phyloP scores from a whole-genome alignment of 2,113 vertebrate species.

The Hucho hucho region DNA sequence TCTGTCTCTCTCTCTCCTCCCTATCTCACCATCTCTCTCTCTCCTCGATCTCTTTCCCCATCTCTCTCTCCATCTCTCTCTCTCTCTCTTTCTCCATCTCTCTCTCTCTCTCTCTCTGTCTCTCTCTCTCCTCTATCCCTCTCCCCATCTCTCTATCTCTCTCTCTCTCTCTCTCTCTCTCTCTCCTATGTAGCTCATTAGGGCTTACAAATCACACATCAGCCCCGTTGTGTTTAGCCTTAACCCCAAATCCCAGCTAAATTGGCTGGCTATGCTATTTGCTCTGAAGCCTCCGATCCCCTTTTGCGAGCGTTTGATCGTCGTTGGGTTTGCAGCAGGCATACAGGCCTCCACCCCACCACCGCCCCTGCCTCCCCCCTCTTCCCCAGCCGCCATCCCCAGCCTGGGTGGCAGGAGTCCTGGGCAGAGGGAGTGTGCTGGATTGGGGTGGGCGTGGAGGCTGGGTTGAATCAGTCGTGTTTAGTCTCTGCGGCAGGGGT shows the following conservation, averaged over 20 bases:
- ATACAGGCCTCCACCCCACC: constrained; percentile 62
- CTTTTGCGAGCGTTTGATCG: constrained; percentile 74
- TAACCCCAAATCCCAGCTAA: constrained; percentile 78
- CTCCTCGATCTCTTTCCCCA: constrained; percentile 2
- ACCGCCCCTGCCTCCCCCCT: constrained; percentile 57
- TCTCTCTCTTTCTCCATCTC: constrained; percentile 12
- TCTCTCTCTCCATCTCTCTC: constrained; percentile 32
- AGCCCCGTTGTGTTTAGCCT: constrained; percentile 72
- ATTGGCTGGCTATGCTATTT: constrained; percentile 86
- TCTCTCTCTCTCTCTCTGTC: neutral
- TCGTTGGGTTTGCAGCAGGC: constrained; percentile 40
- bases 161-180: constrained; percentile 17
- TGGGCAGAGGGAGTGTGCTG: constrained; percentile 84
- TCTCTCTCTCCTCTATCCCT: neutral
- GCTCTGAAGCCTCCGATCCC: constrained; percentile 84
- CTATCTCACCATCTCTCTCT: constrained; percentile 11
- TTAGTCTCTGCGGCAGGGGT: constrained; percentile 92
- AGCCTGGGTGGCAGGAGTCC: constrained; percentile 78
- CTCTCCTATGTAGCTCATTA: constrained; percentile 84
- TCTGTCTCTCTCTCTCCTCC: constrained; percentile 14
- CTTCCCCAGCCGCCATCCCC: constrained; percentile 45
- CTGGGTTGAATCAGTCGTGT: constrained; percentile 86
- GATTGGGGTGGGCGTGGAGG: constrained; percentile 78
- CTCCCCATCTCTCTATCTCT: constrained; percentile 16
- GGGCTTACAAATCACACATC: constrained; percentile 88